Evolutionary conservation across 2,888 invertebrate genomes (phyloP).

Genomic region (Morpho achilles): DNA sequence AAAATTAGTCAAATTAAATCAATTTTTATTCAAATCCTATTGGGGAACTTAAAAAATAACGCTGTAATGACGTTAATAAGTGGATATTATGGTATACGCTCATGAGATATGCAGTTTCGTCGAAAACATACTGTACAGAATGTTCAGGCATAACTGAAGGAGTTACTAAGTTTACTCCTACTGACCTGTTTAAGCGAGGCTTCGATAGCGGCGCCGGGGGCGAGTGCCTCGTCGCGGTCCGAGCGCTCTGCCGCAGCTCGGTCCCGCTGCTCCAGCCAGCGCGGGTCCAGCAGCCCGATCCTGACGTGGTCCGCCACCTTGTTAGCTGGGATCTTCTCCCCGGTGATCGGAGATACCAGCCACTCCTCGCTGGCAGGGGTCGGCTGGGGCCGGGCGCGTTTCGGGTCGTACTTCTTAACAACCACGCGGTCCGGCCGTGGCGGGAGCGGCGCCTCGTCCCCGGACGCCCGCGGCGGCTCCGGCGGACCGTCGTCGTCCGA

Average conservation of each 20-base stretch:
- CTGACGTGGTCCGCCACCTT: constrained; percentile 99
- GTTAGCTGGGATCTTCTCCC: constrained; percentile 97
- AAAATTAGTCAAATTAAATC: neutral
- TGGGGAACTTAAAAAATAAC: too few species aligned
- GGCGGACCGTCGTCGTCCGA: constrained; percentile 67
- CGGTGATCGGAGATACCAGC: constrained; percentile 98
- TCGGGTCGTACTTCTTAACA: constrained; percentile 98
- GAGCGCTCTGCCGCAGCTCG: constrained; percentile 95
- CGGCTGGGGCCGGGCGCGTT: constrained; percentile 79
- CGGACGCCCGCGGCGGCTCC: constrained; percentile 50
- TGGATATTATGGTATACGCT: too few species aligned
- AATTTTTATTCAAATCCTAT: too few species aligned
- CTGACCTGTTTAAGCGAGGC: constrained; percentile 90
- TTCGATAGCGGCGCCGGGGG: constrained; percentile 92
- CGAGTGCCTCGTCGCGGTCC: constrained; percentile 83
- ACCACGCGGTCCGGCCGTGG: constrained; percentile 95
- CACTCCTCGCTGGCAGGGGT: constrained; percentile 87
- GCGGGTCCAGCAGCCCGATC: constrained; percentile 96
- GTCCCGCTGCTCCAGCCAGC: constrained; percentile 98
- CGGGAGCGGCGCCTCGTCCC: constrained; percentile 85
- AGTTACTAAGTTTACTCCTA: neutral
- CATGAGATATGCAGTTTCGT: too few species aligned
- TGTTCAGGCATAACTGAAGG: too few species aligned
- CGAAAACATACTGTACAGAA: too few species aligned
- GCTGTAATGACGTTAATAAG: too few species aligned